Conservation (phyloP, 2,113 vertebrate genomes). For the Hippocampus barbouri region DNA sequence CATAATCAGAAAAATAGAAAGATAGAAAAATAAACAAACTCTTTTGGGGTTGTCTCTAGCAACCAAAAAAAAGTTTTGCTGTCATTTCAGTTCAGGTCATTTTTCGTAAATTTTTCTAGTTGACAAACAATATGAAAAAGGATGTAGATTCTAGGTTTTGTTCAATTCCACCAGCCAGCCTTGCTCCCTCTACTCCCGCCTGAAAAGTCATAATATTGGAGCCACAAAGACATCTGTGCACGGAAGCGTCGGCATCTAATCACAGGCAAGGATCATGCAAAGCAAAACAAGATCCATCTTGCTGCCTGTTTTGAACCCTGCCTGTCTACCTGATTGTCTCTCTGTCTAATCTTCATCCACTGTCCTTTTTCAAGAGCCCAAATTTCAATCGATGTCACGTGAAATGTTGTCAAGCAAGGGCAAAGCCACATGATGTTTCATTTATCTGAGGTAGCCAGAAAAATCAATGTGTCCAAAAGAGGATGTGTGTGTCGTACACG, state of each 20-base stretch:
- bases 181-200: constrained; percentile 6
- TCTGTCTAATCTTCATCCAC: background rate
- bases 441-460: background rate
- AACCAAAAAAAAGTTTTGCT: too few species aligned
- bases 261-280: constrained; percentile 23
- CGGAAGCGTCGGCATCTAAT: constrained; percentile 28
- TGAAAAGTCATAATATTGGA: constrained; percentile 21
- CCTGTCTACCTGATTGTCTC: constrained; percentile 12
- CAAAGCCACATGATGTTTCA: background rate
- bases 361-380: background rate
- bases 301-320: constrained; percentile 15
- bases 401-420: background rate
- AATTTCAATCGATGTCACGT: constrained; percentile 6
- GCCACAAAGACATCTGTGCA: constrained; percentile 32
- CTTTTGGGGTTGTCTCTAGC: too few species aligned
- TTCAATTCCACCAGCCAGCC: constrained; percentile 11
- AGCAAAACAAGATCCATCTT: constrained; percentile 27
- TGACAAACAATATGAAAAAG: background rate
- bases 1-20: too few species aligned
- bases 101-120: background rate
- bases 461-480: background rate
- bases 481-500: background rate
- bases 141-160: background rate
- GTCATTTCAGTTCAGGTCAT: too few species aligned
- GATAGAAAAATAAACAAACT: too few species aligned